These are phyloP conservation scores for Callionymus lyra DNA, from an alignment of 2,113 vertebrate species.

Conservation along the genomic window DNA sequence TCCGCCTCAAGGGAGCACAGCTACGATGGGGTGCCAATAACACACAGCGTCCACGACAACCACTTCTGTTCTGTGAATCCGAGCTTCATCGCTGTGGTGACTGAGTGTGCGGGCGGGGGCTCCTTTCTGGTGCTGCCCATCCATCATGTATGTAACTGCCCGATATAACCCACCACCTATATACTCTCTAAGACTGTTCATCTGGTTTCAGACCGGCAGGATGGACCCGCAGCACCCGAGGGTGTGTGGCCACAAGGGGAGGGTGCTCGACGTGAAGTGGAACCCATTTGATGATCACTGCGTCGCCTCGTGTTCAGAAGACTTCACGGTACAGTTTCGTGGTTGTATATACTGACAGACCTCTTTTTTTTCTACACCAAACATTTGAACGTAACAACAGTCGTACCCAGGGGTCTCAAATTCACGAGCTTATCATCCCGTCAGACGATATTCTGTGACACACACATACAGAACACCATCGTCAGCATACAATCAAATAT, in stretches of 20 bases:
- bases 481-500: too few relatives aligned
- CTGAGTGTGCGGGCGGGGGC: slow-evolving; percentile 81
- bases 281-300: slow-evolving; percentile 88
- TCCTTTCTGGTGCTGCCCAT: slow-evolving; percentile 85
- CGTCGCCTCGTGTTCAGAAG: slow-evolving; percentile 91
- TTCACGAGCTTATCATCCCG: too few relatives aligned
- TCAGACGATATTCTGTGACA: too few relatives aligned
- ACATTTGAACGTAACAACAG: too few relatives aligned
- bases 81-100: slow-evolving; percentile 85
- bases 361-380: too few relatives aligned
- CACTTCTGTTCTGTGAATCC: slow-evolving; percentile 89
- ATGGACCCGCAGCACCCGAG: slow-evolving; percentile 82
- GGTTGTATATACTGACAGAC: neutral
- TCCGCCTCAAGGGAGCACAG: slow-evolving; percentile 73
- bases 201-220: slow-evolving; percentile 73
- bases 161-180: too few relatives aligned
- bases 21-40: slow-evolving; percentile 82
- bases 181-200: neutral
- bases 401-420: too few relatives aligned
- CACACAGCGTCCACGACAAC: slow-evolving; percentile 83
- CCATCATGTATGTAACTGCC: slow-evolving; percentile 67
- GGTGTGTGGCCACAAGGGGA: slow-evolving; percentile 80
- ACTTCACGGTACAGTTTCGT: slow-evolving; percentile 70
- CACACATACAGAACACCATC: too few relatives aligned
- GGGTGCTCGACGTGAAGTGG: slow-evolving; percentile 90